Percentiles rank a stretch among this genome's conserved stretches.
Evolutionary conservation across 2,888 invertebrate species (phyloP).

Genomic region (Piscicola geometra): DNA sequence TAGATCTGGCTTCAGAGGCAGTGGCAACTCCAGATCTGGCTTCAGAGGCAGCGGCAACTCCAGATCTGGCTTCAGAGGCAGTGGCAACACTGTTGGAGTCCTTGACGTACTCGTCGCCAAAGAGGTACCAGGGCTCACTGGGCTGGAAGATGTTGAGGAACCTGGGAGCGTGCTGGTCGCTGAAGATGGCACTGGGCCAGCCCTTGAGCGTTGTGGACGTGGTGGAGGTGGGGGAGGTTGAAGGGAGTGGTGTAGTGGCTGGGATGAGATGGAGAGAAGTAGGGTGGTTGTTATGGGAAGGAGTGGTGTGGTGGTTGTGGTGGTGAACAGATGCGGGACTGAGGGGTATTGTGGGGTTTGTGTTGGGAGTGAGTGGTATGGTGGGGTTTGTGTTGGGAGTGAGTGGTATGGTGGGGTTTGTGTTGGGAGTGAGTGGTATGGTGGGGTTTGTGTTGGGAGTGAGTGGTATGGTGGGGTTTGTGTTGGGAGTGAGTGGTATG

Average conservation of each 20-base stretch:
- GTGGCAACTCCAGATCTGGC: too few species aligned
- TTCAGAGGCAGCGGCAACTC: too few species aligned
- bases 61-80: background rate
- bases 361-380: background rate
- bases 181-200: constrained; percentile 25
- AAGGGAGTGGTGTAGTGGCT: background rate
- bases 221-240: background rate
- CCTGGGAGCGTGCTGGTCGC: background rate
- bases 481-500: too few species aligned
- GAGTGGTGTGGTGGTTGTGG: background rate
- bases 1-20: too few species aligned
- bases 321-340: background rate
- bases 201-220: background rate
- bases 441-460: background rate
- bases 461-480: background rate
- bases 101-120: constrained; percentile 10
- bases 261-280: too few species aligned
- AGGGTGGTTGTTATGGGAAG: background rate
- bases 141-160: constrained; percentile 20
- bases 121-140: constrained; percentile 21
- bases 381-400: background rate
- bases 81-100: background rate
- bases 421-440: background rate
- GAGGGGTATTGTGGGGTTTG: background rate
- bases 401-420: background rate